These are phyloP conservation scores for Apotomis turbidana DNA, from an alignment of 2,888 invertebrate genomes.

Conservation along the genomic window DNA sequence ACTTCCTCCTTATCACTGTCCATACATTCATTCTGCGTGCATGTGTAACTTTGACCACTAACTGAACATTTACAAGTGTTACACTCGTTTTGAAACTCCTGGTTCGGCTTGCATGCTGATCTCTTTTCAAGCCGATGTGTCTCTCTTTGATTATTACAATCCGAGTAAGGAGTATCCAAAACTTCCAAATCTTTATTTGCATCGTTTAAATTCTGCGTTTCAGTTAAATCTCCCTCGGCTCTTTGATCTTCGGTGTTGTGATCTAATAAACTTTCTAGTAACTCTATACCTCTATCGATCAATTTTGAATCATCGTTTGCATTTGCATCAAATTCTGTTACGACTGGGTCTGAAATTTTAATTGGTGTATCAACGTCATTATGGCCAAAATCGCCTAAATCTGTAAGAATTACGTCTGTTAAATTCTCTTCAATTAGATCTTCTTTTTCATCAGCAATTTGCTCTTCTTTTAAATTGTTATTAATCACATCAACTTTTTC, in stretches of 20 bases:
- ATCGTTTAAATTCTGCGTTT: not conserved
- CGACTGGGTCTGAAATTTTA: constrained; percentile 5
- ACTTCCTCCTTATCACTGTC: constrained; percentile 53
- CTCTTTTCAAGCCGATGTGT: constrained; percentile 53
- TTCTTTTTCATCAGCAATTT: constrained; percentile 1
- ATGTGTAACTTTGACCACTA: constrained; percentile 77
- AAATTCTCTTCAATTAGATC: constrained; percentile 3
- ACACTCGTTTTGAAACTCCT: constrained; percentile 78
- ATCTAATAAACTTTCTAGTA: constrained; percentile 7
- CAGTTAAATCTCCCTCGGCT: not conserved
- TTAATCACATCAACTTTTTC: not conserved
- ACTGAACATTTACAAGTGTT: constrained; percentile 81
- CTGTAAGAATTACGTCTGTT: constrained; percentile 9
- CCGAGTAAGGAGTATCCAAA: constrained; percentile 5
- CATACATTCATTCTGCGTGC: constrained; percentile 78
- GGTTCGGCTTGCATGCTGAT: constrained; percentile 73
- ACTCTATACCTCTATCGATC: not conserved
- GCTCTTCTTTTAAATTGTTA: constrained; percentile 1
- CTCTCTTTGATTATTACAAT: not conserved
- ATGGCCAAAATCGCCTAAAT: constrained; percentile 8
- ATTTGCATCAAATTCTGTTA: not conserved
- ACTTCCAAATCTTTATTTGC: constrained; percentile 3
- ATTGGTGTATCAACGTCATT: constrained; percentile 10
- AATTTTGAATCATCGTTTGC: not conserved
- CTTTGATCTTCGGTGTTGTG: not conserved